phyloP scores from a whole-genome alignment of 1,140 invertebrate species.

The Macrostomum lignano region DNA sequence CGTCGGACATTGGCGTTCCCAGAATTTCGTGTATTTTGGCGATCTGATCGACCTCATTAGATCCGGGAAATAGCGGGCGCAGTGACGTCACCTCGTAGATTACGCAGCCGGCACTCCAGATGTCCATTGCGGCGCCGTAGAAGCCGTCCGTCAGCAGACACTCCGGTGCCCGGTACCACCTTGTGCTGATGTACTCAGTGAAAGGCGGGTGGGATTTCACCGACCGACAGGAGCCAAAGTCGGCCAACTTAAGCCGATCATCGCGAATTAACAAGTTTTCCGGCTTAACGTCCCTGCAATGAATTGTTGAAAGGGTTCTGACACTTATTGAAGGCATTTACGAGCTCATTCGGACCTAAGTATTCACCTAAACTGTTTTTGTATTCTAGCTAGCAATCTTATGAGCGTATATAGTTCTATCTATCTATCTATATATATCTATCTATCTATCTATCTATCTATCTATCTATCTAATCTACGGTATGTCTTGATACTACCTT shows the following conservation, averaged over 20 bases:
- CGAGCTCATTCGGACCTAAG: no score
- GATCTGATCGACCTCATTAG: constrained; percentile 39
- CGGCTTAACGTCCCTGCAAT: constrained; percentile 41
- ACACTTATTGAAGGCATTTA: no score
- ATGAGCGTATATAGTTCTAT: no score
- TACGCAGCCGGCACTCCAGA: constrained; percentile 41
- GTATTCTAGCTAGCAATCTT: no score
- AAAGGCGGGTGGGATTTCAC: constrained; percentile 34
- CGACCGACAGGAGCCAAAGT: constrained; percentile 35
- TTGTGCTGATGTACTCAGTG: constrained; percentile 41
- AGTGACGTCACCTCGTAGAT: constrained; percentile 39
- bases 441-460: no score
- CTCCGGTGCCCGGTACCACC: constrained; percentile 37
- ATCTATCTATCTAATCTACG: no score
- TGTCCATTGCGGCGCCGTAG: constrained; percentile 41
- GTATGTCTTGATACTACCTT: no score
- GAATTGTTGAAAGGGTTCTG: no score
- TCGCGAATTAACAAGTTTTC: constrained; percentile 39
- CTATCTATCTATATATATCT: no score
- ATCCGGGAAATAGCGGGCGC: constrained; percentile 38
- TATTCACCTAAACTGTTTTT: no score
- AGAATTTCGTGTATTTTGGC: constrained; percentile 36
- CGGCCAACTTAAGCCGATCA: constrained; percentile 35
- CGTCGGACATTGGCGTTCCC: constrained; percentile 32
- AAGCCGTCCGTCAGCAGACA: constrained; percentile 37